Evolutionary conservation across 2,797 vertebrate species (phyloP), one percentile per base, ranked within the genome.

Genomic region (Champsocephalus gunnari): DNA sequence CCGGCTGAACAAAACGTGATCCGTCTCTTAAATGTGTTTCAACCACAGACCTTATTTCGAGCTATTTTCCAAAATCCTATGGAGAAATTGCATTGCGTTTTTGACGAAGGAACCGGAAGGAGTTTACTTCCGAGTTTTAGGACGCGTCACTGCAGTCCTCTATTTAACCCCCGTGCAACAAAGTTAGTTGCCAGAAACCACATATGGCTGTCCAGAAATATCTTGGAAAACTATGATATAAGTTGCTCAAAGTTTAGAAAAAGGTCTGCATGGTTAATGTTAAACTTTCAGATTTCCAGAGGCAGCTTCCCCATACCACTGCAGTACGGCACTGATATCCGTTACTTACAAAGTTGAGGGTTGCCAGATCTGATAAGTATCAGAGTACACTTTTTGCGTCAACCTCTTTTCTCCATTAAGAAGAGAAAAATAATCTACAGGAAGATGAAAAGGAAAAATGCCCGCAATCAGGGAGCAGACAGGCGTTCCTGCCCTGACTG

Each of bases 341-440:
- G 63, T 85, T 77, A 71, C 38, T 68, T 59, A 71, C 87, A 74
- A 71, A 62, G 13, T 63, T 51, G 41, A n/a, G 12, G 19, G 51
- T 71, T 75, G 82, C 88, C 89, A 87, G 71, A 81, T 88, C 85
- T 80, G 89, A 92, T 90, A 85, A 79, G 38, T 28, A 75, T 51
- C 48, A 60, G 38, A 79, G 47, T 66, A 9, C 55, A 59, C 58
- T 66, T 59, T 69, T 55, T 81, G 66, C 64, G 70, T 86, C 84
- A 87, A 49, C 45, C 44, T 17, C 19, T 63, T 34, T 50, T 68
- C 44, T 68, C 73, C 66, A 71, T 66, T 72, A 74, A 70, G 38
- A 12, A 19, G 49, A 73, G 55, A 76, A 77, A 75, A 62, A 76
- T 66, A 56, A 83, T 85, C 56, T 24, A 13, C 38, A 19, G 13